Evolutionary conservation across 2,113 vertebrate species (phyloP).

Genomic region (Psittacula cyanocephala): DNA sequence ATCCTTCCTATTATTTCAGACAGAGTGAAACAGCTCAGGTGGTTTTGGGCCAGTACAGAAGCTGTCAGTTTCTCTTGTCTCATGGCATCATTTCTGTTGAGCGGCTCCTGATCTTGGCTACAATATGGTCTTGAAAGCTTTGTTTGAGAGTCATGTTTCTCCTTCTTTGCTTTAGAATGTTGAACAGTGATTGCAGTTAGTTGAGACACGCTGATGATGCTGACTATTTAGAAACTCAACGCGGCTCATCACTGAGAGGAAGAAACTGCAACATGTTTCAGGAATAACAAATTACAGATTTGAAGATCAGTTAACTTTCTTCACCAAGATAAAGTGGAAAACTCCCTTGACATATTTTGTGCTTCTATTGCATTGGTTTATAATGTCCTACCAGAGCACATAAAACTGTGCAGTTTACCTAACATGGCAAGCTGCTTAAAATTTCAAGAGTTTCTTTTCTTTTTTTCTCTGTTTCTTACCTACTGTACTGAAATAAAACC

Average conservation of each 20-base stretch:
- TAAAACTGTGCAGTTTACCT: not conserved
- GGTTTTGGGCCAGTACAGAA: not conserved
- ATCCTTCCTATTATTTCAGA: not conserved
- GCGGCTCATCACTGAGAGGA: not conserved
- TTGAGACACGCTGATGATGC: not conserved
- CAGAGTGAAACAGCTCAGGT: not conserved
- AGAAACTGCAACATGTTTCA: not conserved
- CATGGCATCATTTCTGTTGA: not conserved
- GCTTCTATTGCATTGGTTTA: not conserved
- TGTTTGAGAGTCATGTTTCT: not conserved
- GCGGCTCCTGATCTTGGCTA: not conserved
- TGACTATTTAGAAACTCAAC: not conserved
- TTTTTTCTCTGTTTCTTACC: not conserved
- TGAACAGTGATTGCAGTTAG: not conserved
- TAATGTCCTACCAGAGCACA: not conserved
- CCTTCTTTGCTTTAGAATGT: not conserved
- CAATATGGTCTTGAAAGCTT: not conserved
- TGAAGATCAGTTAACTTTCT: not conserved
- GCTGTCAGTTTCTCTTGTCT: not conserved
- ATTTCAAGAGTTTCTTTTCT: not conserved
- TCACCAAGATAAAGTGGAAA: not conserved
- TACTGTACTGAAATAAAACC: not conserved
- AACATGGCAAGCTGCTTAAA: not conserved
- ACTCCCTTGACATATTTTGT: not conserved
- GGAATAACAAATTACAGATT: not conserved